Evolutionary conservation across 2,113 vertebrate genomes (phyloP).

Genomic region (Nothocercus nigrocapillus): DNA sequence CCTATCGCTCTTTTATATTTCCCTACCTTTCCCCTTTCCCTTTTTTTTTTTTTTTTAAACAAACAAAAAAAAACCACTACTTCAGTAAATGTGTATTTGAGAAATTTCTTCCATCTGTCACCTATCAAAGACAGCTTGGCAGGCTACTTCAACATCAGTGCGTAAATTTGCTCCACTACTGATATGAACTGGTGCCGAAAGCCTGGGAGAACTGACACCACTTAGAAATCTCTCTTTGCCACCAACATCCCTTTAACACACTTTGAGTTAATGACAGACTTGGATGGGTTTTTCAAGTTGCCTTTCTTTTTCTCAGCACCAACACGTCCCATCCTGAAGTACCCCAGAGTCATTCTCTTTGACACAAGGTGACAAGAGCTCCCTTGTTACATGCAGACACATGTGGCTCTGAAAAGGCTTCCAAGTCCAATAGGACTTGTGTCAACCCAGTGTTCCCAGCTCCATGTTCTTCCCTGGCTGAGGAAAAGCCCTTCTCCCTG

Average conservation of each 20-base stretch:
- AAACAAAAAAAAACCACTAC: background rate
- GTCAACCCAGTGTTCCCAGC: background rate
- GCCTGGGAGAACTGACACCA: background rate
- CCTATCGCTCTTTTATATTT: background rate
- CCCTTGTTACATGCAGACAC: background rate
- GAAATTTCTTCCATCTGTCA: constrained; percentile 35
- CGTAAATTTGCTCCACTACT: background rate
- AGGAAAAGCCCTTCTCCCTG: background rate
- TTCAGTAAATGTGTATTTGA: background rate
- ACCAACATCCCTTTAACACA: background rate
- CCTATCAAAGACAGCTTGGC: constrained; percentile 31
- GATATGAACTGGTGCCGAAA: background rate
- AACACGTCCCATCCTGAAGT: background rate
- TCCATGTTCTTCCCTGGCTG: background rate
- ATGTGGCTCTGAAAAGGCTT: background rate
- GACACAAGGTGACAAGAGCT: background rate
- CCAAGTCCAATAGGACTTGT: background rate
- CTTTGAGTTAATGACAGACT: background rate
- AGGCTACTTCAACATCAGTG: constrained; percentile 18
- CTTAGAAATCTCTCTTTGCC: background rate
- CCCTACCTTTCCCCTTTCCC: background rate
- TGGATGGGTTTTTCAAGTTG: background rate
- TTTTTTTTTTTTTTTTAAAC: background rate
- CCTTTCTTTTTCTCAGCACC: background rate
- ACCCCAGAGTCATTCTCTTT: background rate